phyloP scores from a whole-genome alignment of 2,113 vertebrate species.

The Garra rufa region DNA sequence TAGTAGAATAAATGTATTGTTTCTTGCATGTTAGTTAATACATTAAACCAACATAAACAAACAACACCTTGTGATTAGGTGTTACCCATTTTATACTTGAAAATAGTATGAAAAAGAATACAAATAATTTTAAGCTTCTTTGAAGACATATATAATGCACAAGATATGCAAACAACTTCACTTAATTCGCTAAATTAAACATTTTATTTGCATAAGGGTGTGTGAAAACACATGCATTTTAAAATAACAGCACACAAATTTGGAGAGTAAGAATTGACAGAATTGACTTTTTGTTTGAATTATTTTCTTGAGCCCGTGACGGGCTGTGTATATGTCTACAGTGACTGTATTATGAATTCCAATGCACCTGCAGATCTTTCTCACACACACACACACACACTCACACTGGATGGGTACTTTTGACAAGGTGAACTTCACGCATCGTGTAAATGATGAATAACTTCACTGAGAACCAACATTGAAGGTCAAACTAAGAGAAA shows the following conservation, averaged over 20 bases:
- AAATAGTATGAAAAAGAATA: no score
- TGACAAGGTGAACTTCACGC: slow-evolving; percentile 80
- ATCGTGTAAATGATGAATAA: slow-evolving; percentile 74
- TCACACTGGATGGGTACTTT: slow-evolving; percentile 59
- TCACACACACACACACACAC: not conserved
- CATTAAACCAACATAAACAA: no score
- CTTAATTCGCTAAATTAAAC: no score
- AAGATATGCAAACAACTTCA: not conserved
- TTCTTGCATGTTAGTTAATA: no score
- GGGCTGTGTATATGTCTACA: not conserved
- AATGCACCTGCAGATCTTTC: slow-evolving; percentile 31
- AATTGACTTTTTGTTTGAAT: not conserved
- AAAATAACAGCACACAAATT: not conserved
- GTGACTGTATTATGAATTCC: slow-evolving; percentile 56
- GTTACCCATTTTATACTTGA: no score
- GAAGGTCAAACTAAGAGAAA: slow-evolving; percentile 39
- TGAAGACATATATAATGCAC: not conserved
- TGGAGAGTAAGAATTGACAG: not conserved
- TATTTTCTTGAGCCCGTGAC: not conserved
- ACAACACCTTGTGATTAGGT: no score
- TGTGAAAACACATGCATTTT: no score
- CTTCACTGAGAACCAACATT: slow-evolving; percentile 38
- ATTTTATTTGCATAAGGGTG: no score
- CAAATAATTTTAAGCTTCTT: not conserved
- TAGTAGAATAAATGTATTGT: no score